These are phyloP conservation scores for Anguilla megastoma DNA, from an alignment of 2,797 vertebrate genomes.

Conservation along the genomic window DNA sequence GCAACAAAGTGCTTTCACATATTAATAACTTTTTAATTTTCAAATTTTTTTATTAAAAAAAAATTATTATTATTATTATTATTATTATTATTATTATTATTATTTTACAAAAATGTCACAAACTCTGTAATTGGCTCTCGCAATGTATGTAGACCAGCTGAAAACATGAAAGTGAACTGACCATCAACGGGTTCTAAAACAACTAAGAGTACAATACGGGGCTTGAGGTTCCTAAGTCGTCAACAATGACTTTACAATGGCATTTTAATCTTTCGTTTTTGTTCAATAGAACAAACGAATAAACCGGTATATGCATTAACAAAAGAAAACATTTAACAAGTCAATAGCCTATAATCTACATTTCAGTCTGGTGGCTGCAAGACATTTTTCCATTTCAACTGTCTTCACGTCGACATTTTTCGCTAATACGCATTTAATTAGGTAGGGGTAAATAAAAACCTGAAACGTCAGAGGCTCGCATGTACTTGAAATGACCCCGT, in stretches of 20 bases:
- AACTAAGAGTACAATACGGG: not conserved
- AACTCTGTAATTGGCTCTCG: not conserved
- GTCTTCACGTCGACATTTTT: not conserved
- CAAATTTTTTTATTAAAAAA: too few relatives aligned
- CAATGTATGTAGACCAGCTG: not conserved
- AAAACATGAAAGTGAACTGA: not conserved
- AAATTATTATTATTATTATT: not conserved
- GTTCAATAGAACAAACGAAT: not conserved
- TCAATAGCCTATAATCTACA: not conserved
- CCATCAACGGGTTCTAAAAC: not conserved
- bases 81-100: too few relatives aligned
- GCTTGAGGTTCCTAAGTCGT: not conserved
- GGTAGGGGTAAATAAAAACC: not conserved
- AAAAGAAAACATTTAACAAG: not conserved
- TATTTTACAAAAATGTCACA: not conserved
- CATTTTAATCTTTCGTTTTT: not conserved
- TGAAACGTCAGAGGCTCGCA: not conserved
- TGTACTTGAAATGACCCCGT: not conserved
- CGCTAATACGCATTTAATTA: not conserved
- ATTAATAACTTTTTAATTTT: not conserved
- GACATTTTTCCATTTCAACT: not conserved
- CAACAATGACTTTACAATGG: not conserved
- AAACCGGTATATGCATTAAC: not conserved
- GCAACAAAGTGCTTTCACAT: not conserved
- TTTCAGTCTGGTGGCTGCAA: not conserved